These are phyloP conservation scores for Bucco capensis DNA, from an alignment of 2,113 vertebrate genomes.

Conservation along the genomic window DNA sequence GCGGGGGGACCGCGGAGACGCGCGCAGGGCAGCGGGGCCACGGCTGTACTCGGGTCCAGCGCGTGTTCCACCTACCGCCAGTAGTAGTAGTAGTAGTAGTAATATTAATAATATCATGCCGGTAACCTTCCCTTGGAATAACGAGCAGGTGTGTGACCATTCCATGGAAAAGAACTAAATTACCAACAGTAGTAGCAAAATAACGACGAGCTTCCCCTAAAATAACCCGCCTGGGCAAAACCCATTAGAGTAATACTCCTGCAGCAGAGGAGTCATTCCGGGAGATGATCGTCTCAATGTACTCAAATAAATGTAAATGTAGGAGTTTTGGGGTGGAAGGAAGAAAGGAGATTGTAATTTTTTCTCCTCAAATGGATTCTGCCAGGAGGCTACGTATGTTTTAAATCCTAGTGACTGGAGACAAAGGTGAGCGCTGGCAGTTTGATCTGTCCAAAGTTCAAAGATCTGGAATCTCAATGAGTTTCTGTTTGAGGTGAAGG, in stretches of 20 bases:
- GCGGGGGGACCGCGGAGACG: background rate
- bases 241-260: background rate
- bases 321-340: background rate
- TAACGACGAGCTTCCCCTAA: background rate
- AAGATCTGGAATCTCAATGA: constrained; percentile 54
- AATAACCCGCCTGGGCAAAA: background rate
- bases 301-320: background rate
- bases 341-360: background rate
- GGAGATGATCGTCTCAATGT: background rate
- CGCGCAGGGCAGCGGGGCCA: background rate
- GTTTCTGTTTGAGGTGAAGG: constrained; percentile 53
- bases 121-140: background rate
- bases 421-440: constrained; percentile 50
- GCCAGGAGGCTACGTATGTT: background rate
- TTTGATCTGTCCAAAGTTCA: constrained; percentile 74
- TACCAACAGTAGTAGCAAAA: background rate
- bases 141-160: background rate
- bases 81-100: background rate
- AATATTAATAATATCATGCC: too few relatives aligned
- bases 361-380: background rate
- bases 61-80: background rate
- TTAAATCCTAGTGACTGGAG: constrained; percentile 10
- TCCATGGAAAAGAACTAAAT: background rate
- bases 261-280: background rate
- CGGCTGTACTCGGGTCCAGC: background rate